phyloP scores from a whole-genome alignment of 2,797 vertebrate species.

The Cirrhinus molitorella region DNA sequence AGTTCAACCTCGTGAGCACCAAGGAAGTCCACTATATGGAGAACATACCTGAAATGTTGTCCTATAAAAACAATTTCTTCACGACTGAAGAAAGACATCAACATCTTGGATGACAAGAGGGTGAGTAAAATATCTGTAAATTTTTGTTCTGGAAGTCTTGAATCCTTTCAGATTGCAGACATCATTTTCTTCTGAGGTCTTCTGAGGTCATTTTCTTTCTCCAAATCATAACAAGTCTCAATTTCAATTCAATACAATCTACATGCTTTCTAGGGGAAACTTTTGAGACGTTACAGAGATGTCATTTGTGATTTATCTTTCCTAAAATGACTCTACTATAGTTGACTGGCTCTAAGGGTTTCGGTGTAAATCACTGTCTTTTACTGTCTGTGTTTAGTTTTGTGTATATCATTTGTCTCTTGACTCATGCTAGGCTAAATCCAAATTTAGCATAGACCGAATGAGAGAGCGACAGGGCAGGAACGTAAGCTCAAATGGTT shows the following conservation, averaged over 20 bases:
- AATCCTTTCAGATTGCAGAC: not conserved
- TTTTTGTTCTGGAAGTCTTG: too few relatives aligned
- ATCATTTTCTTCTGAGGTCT: not conserved
- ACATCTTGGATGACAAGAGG: too few relatives aligned
- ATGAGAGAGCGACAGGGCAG: not conserved
- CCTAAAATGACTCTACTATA: not conserved
- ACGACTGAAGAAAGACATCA: too few relatives aligned
- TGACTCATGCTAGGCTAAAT: not conserved
- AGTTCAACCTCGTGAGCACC: too few relatives aligned
- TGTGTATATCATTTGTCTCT: not conserved
- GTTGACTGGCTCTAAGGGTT: not conserved
- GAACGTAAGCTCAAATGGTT: not conserved
- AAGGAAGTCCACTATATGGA: too few relatives aligned
- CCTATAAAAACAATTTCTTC: too few relatives aligned
- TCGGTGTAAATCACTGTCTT: not conserved
- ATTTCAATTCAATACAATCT: too few relatives aligned
- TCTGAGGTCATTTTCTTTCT: not conserved
- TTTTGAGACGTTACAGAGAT: not conserved
- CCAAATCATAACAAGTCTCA: not conserved
- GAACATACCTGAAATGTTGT: too few relatives aligned
- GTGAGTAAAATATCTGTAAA: too few relatives aligned
- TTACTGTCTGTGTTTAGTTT: not conserved
- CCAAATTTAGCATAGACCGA: not conserved
- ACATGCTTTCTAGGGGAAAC: not conserved
- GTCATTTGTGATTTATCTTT: not conserved